Evolutionary conservation across 2,888 invertebrate species (phyloP).

Genomic region (Pristionchus arcanus): DNA sequence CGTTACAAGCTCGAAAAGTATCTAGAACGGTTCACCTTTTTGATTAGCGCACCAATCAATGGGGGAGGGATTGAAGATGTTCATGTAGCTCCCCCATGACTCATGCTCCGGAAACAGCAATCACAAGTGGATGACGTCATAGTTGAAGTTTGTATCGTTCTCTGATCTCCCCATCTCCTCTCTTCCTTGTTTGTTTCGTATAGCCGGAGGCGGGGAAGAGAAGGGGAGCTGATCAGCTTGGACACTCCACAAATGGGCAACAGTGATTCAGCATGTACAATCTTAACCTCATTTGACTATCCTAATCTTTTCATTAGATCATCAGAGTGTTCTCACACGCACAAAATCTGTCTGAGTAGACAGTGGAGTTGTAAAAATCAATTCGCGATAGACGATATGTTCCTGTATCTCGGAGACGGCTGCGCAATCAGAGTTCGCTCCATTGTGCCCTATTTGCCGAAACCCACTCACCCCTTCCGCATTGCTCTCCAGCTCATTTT

Average conservation of each 20-base stretch:
- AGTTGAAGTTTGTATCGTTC: not conserved
- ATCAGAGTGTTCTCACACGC: no score
- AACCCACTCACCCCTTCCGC: constrained; percentile 13
- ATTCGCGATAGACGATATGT: no score
- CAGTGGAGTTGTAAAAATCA: no score
- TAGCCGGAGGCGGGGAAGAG: not conserved
- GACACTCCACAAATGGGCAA: no score
- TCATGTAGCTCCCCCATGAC: not conserved
- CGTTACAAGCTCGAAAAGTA: no score
- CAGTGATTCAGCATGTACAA: no score
- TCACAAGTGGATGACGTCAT: constrained; percentile 1
- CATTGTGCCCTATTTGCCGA: not conserved
- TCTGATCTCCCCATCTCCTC: constrained; percentile 21
- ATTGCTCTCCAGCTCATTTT: not conserved
- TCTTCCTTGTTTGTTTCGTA: constrained; percentile 33
- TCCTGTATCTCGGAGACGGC: not conserved
- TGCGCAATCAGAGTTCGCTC: not conserved
- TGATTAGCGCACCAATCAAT: no score
- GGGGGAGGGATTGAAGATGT: not conserved
- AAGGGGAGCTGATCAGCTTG: not conserved
- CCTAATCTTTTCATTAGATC: no score
- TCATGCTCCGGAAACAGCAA: not conserved
- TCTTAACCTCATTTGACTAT: no score
- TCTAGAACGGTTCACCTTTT: no score
- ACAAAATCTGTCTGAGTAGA: no score